These are phyloP conservation scores for Sinella curviseta DNA, from an alignment of 1,140 invertebrate genomes.

Conservation along the genomic window DNA sequence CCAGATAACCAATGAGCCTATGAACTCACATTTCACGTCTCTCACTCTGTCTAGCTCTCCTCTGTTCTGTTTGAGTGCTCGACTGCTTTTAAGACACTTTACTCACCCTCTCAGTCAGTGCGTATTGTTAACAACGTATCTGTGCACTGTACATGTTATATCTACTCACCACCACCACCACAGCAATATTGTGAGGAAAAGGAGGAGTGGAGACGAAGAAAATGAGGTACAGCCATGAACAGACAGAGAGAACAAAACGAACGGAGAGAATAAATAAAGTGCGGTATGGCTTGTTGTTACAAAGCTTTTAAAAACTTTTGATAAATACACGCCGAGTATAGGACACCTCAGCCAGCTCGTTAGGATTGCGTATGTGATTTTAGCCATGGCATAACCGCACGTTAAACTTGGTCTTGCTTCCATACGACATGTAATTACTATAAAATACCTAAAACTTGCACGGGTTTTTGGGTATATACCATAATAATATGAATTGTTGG, in stretches of 20 bases:
- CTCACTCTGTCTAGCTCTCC: not conserved
- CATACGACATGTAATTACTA: not conserved
- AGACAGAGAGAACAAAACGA: not conserved
- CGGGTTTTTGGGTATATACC: not conserved
- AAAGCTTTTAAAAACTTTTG: too few species aligned
- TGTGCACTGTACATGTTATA: not conserved
- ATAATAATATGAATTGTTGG: too few species aligned
- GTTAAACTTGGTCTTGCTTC: too few species aligned
- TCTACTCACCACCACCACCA: too few species aligned
- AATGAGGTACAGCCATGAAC: not conserved
- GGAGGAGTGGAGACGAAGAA: not conserved
- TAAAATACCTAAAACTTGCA: not conserved
- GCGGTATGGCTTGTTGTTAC: not conserved
- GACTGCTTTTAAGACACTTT: too few species aligned
- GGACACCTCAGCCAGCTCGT: not conserved
- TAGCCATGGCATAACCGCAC: not conserved
- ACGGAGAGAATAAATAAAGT: not conserved
- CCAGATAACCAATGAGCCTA: not conserved
- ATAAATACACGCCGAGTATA: not conserved
- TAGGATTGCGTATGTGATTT: not conserved
- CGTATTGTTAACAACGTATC: not conserved
- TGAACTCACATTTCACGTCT: not conserved
- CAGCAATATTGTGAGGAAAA: not conserved
- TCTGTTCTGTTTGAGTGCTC: too few species aligned
- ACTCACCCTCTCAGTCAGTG: not conserved